Evolutionary conservation across 2,113 vertebrate genomes (phyloP), one percentile per base, ranked within the genome.

Genomic region (Catagonus wagneri): DNA sequence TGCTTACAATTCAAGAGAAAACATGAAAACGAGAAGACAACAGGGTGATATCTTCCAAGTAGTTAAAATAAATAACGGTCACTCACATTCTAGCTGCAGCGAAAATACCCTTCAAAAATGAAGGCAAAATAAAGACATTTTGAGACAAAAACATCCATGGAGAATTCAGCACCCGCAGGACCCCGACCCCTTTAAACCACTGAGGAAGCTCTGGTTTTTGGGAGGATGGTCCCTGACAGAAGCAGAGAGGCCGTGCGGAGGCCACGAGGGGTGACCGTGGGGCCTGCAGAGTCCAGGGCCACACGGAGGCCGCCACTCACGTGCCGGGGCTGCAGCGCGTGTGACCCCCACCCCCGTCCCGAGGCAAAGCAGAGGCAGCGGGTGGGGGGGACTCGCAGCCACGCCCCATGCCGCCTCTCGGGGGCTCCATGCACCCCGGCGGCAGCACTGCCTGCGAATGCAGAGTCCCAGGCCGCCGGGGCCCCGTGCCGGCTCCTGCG

Each of bases 41-140:
- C 0, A 4, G 65, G n/a, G 23, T 2, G 0, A 3, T 14, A 61
- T 27, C 66, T 16, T 61, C 27, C 20, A 54, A 71, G 29, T 13
- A 20, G 6, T 4, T 5, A 34, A 34, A 50, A 13, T 0, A 34
- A 50, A 13, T 0, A 7, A 72, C 36, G 7, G 7, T 19, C 29
- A n/a, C 27, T 66, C 36, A 15, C 32, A 44, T 16, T 60, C 54
- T 19, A 8, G 66, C 1, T 56, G 74, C 63, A 3, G 54, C 3
- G 68, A n/a, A 80, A 90, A 27, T 17, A 50, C 60, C 44, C 58
- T 19, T 65, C 39, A 76, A 14, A 65, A 50, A 12, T 3, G 32
- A 34, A 11, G 10, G 29, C 39, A 34, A 52, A 52, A 27, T 17
- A 29, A 50, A 20, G 72, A 25, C 39, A 27, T 34, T 29, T 32